phyloP scores from a whole-genome alignment of 2,797 vertebrate genomes.

The Pantherophis vulpinus region DNA sequence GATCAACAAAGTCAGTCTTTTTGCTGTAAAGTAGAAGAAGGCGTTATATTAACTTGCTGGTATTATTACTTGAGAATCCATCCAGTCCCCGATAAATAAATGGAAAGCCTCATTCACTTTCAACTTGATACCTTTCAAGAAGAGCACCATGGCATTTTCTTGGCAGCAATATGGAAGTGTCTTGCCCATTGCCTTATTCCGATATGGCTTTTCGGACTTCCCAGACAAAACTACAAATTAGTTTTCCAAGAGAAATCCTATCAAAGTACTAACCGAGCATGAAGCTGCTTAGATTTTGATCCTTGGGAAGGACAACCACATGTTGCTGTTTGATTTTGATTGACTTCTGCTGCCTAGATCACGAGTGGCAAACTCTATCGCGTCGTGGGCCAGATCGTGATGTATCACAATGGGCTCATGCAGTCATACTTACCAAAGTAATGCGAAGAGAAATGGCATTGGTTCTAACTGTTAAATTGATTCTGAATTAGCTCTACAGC shows the following conservation, averaged over 20 bases:
- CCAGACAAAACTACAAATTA: background rate
- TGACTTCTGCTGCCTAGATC: background rate
- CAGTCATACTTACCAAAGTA: background rate
- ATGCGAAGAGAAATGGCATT: background rate
- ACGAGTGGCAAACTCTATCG: too few species aligned
- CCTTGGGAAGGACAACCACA: background rate
- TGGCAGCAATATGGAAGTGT: background rate
- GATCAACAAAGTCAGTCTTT: background rate
- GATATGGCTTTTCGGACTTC: background rate
- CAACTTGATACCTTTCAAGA: background rate
- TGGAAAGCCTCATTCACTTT: background rate
- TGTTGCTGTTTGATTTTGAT: background rate
- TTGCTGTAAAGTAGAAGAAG: background rate
- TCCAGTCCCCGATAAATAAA: background rate
- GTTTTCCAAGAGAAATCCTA: background rate
- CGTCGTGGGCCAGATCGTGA: too few species aligned
- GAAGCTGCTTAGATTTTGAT: background rate
- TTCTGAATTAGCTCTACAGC: background rate
- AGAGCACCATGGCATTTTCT: background rate
- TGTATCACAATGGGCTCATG: background rate
- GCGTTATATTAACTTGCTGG: background rate
- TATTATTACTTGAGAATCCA: background rate
- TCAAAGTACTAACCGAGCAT: background rate
- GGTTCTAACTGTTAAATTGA: background rate
- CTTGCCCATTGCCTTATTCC: background rate